Conservation (phyloP, 2,888 invertebrate species). For the Tigriopus californicus region DNA sequence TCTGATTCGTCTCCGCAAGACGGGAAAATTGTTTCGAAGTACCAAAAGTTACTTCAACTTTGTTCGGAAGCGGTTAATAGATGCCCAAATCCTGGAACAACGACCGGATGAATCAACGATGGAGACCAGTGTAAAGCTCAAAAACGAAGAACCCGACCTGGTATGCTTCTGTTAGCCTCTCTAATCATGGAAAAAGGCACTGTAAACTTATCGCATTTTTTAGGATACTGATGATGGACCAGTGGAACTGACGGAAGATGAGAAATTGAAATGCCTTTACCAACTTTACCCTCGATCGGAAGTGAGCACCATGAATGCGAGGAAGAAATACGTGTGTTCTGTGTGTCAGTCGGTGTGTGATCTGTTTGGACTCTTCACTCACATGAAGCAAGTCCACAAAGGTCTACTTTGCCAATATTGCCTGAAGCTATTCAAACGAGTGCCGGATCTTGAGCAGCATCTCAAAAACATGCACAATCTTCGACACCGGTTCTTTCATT, state of each 20-base stretch:
- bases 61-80: too few relatives aligned
- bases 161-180: too few relatives aligned
- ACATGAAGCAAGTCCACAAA: slow-evolving; percentile 13
- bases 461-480: not conserved
- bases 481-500: not conserved
- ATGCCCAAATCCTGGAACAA: too few relatives aligned
- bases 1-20: too few relatives aligned
- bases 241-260: not conserved
- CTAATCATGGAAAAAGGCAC: too few relatives aligned
- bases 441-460: slow-evolving; percentile 9
- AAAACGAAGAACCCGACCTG: too few relatives aligned
- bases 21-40: too few relatives aligned
- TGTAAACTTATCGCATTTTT: not conserved
- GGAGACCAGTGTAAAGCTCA: too few relatives aligned
- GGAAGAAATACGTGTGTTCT: slow-evolving; percentile 13
- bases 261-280: not conserved
- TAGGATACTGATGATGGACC: not conserved
- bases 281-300: not conserved
- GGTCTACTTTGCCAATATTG: slow-evolving; percentile 12
- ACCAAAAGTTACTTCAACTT: too few relatives aligned
- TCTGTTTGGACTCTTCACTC: slow-evolving; percentile 7
- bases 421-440: slow-evolving; percentile 8
- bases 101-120: too few relatives aligned
- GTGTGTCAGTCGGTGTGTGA: slow-evolving; percentile 9
- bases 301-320: not conserved